These are phyloP conservation scores for Netelia inedita DNA, from an alignment of 2,888 invertebrate species.

Conservation along the genomic window DNA sequence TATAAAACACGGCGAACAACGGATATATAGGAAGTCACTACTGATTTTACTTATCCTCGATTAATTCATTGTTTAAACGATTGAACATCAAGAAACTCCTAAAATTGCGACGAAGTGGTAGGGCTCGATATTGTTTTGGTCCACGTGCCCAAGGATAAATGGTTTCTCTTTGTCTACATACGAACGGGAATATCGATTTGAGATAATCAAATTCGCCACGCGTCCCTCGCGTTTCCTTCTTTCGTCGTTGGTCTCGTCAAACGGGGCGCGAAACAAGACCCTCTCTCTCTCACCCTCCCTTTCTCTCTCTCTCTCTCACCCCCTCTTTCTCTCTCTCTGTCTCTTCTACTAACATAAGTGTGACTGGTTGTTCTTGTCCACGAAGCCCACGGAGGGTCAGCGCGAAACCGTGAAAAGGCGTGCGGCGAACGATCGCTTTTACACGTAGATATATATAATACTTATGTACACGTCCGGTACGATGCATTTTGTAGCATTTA, in stretches of 20 bases:
- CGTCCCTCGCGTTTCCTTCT: slow-evolving; percentile 43
- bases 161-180: slow-evolving; percentile 24
- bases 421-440: slow-evolving; percentile 36
- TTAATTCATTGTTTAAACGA: background rate
- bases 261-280: slow-evolving; percentile 48
- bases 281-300: background rate
- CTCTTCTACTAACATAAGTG: background rate
- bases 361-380: slow-evolving; percentile 21
- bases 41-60: background rate
- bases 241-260: slow-evolving; percentile 19
- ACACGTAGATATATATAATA: background rate
- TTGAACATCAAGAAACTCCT: background rate
- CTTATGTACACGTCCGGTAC: background rate
- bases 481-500: background rate
- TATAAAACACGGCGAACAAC: too few relatives aligned
- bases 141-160: slow-evolving; percentile 48
- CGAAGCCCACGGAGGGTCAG: slow-evolving; percentile 30
- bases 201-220: slow-evolving; percentile 61
- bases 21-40: too few relatives aligned
- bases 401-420: slow-evolving; percentile 56
- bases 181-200: slow-evolving; percentile 40
- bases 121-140: background rate
- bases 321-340: background rate
- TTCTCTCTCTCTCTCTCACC: background rate
- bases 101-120: slow-evolving; percentile 10